Percentiles rank a stretch among this genome's conserved stretches.
These are phyloP conservation scores for Hypotaenidia okinawae DNA, from an alignment of 2,797 vertebrate genomes.

Conservation along the genomic window DNA sequence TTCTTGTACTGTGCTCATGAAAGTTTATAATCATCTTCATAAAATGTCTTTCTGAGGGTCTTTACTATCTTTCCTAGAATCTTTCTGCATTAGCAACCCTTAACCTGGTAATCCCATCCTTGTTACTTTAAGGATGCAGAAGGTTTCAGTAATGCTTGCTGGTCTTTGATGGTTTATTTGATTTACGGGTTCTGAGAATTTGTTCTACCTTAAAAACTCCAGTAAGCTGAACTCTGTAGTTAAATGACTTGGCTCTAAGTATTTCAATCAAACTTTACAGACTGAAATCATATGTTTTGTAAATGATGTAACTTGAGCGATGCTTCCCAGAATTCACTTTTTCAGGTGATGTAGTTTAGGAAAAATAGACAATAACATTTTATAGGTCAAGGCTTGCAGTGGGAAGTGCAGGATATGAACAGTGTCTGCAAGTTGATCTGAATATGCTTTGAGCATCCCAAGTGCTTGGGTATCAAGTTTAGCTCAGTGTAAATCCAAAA, in stretches of 20 bases:
- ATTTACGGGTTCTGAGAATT: neutral
- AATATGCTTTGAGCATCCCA: neutral
- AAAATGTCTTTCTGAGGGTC: neutral
- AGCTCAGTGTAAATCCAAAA: constrained; percentile 40
- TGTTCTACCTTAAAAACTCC: neutral
- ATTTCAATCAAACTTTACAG: neutral
- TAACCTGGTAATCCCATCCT: neutral
- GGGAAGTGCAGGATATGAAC: neutral
- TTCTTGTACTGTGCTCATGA: neutral
- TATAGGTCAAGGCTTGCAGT: neutral
- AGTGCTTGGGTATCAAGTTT: constrained; percentile 27
- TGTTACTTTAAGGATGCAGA: neutral
- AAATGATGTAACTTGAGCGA: neutral
- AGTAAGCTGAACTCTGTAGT: neutral
- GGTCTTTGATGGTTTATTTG: neutral
- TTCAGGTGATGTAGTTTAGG: neutral
- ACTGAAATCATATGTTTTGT: neutral
- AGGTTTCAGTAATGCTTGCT: neutral
- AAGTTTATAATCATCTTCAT: neutral
- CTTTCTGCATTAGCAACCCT: neutral
- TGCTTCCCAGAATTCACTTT: neutral
- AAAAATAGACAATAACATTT: neutral
- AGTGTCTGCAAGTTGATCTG: neutral
- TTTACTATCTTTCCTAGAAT: neutral
- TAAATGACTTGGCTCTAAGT: neutral